Base-by-base conservation (phyloP, 2,888 invertebrate genomes). In the Myopa testacea region DNA sequence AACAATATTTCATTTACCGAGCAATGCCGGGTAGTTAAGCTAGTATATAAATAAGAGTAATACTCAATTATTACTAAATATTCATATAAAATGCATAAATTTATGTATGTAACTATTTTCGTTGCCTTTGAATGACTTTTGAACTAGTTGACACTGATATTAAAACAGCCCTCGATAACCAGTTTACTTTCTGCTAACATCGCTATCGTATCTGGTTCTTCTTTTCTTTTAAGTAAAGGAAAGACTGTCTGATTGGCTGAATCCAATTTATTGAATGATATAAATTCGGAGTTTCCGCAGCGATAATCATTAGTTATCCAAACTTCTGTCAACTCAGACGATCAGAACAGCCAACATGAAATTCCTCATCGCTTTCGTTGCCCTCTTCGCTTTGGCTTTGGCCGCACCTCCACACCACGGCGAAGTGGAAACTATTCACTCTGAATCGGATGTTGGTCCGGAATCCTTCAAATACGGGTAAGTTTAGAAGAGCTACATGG, bases 331-430 rank as follows among this genome's bases (percentile, higher is more conserved):
- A n/a, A 26, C 26, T 50, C 50, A 8, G 50, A 50, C 50, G 50
- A 75, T 26, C 50, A 50, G 14, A 72, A 63, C 62, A 70, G 16
- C 62, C 77, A 82, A 81, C 74, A 86, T 86, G 86, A 86, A 85
- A 84, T 85, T 85, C 82, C 65, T 82, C 74, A 84, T 91, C 81
- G 86, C 91, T 74, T 83, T 85, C 75, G 83, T 80, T 75, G 82
- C 83, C 68, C 78, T 86, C 40, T 79, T 84, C 77, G 85, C 84
- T 68, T 71, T 84, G 63, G 82, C 83, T n/a, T 79, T 84, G 37
- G 83, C 85, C 52, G 81, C 80, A 37, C 82, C 83, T 63, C 26
- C 26, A 26, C 50, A 8, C 50, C 50, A 40, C 50, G 75, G 74
- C 75, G 73, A 74, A 16, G 79, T 72, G 10, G 16, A 78, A 50